Percentiles rank a stretch among this genome's conserved stretches.
Conservation (phyloP, 2,888 invertebrate species). For the Esperia sulphurella region DNA sequence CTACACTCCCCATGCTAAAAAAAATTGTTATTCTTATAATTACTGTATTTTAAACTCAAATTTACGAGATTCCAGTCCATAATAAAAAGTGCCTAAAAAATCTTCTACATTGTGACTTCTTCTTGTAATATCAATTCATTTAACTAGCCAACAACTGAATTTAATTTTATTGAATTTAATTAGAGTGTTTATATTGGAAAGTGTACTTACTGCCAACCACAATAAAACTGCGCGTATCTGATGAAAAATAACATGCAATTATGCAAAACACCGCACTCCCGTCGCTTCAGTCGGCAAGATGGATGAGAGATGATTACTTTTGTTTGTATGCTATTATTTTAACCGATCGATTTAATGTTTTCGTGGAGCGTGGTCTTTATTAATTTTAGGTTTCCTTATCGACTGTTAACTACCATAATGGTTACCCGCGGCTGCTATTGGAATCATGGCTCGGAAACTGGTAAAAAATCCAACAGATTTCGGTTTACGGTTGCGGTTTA, state of each 20-base stretch:
- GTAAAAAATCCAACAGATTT: too few relatives aligned
- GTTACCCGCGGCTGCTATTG: too few relatives aligned
- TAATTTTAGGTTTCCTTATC: constrained; percentile 2
- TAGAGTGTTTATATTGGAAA: not conserved
- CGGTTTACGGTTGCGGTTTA: too few relatives aligned
- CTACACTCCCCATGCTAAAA: too few relatives aligned
- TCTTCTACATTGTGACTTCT: not conserved
- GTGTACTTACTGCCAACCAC: not conserved
- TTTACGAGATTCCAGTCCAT: too few relatives aligned
- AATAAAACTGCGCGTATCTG: not conserved
- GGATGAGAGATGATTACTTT: constrained; percentile 19
- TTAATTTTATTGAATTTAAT: not conserved
- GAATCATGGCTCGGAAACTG: too few relatives aligned
- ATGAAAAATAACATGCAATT: constrained; percentile 17
- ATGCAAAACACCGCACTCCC: constrained; percentile 7
- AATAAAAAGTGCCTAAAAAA: too few relatives aligned
- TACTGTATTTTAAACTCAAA: too few relatives aligned
- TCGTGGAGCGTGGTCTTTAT: constrained; percentile 12
- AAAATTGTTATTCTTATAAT: too few relatives aligned
- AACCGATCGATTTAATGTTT: constrained; percentile 12
- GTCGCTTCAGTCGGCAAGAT: constrained; percentile 12
- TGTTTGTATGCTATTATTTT: constrained; percentile 24
- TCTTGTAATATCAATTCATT: too few relatives aligned
- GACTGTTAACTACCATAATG: not conserved
- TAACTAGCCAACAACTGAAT: too few relatives aligned